phyloP scores from a whole-genome alignment of 2,888 invertebrate genomes.

The Polydrusus cervinus region DNA sequence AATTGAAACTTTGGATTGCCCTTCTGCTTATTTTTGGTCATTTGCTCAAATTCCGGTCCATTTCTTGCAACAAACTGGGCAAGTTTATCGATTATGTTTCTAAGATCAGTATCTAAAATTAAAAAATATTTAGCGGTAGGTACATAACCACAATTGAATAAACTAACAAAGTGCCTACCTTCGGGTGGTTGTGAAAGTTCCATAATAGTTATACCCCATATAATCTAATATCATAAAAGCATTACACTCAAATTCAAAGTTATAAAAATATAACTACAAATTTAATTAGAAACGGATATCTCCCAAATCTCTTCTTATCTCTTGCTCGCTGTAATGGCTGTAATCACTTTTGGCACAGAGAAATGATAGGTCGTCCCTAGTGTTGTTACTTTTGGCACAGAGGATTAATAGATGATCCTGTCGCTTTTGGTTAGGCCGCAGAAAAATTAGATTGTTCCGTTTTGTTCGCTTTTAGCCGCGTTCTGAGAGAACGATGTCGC shows the following conservation, averaged over 20 bases:
- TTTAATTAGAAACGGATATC: too few relatives aligned
- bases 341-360: too few relatives aligned
- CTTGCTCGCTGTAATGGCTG: too few relatives aligned
- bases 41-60: constrained; percentile 99
- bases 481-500: too few relatives aligned
- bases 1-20: constrained; percentile 98
- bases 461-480: too few relatives aligned
- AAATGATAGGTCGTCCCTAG: too few relatives aligned
- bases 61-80: constrained; percentile 99
- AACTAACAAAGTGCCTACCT: constrained; percentile 4
- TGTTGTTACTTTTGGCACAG: too few relatives aligned
- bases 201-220: constrained; percentile 5
- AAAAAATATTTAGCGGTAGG: constrained; percentile 53
- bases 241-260: neutral
- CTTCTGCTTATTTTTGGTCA: constrained; percentile 98
- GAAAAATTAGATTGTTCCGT: too few relatives aligned
- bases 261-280: too few relatives aligned
- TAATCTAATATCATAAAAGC: neutral
- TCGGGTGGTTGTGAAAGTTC: constrained; percentile 24
- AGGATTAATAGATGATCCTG: too few relatives aligned
- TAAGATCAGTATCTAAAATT: constrained; percentile 89
- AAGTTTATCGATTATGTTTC: constrained; percentile 98
- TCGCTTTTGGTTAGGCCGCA: too few relatives aligned
- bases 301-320: too few relatives aligned
- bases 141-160: neutral